Evolutionary conservation across 1,140 invertebrate genomes (phyloP), one percentile per base, ranked within the genome.

Genomic region (Zaprionus tsacasi): DNA sequence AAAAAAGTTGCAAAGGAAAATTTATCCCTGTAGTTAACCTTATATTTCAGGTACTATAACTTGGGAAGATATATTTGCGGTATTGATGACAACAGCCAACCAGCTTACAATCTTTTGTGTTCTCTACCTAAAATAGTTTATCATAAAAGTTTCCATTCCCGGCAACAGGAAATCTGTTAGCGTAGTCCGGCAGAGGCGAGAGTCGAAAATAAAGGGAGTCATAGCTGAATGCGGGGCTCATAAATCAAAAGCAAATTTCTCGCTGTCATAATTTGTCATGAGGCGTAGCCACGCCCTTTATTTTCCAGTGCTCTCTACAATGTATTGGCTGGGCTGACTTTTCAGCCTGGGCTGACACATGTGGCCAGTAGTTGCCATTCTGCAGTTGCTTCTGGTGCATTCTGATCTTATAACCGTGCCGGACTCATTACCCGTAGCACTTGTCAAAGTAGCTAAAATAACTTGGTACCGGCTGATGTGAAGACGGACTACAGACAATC

Each of bases 241-340:
- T 89, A 89, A 89, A 89, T 89, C 85, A 89, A 71, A 59, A n/a
- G 56, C 76, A 65, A 73, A 85, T 79, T 81, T 66, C 75, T 63
- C 38, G 70, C 81, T 89, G 85, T 89, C 85, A 89, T 89, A 89
- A 89, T 89, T 89, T 89, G 81, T 89, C 85, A 89, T 70, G 57
- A 70, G 72, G 69, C 68, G 50, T 60, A 71, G 72, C 48, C 72
- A 85, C 85, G 81, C 85, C 85, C 76, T 68, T 76, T 45, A 57
- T 64, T 73, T 63, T 56, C 25, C 21, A 58, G 50, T 27, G 40
- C 12, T 21, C 43, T 10, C 52, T 48, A 59, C 40, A 43, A 55
- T 36, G 21, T 69, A 74, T 60, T 21, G 40, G 10, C 27, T 72
- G 55, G 54, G 27, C 27, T 21, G 12, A 13, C 21, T 35, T 35